Base-by-base conservation (phyloP, 1,140 invertebrate genomes). In the Drusus annulatus region DNA sequence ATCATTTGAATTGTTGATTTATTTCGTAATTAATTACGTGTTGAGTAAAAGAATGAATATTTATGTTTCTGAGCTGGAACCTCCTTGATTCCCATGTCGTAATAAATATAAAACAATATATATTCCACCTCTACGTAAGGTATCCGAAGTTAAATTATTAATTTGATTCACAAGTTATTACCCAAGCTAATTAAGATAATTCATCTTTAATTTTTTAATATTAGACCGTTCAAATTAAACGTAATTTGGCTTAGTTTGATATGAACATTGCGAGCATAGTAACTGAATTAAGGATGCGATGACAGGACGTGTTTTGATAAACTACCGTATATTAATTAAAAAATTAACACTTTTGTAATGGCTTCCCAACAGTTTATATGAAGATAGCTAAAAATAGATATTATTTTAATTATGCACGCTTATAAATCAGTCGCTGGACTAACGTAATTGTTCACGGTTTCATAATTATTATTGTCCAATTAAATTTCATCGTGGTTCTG, bases 251-350 rank as follows among this genome's bases (percentile, higher is more conserved):
- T n/a, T 7, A 65, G 8, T 65, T 65, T 31, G 25, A 2, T 65
- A 10, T 28, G 25, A 28, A 25, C 62, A 7, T 13, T 63, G 15
- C 1, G 15, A 63, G 10, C 25, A 21, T 3, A 17, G 36, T 45
- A 45, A 69, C 36, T 23, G 36, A 69, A 50, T 69, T 50, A 69
- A 50, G 65, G 65, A 50, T 45, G 65, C 65, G 65, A 69, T 69
- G 65, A 69, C 65, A 69, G 45, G 65, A 69, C 45, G 31, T 69
- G 23, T 28, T n/a, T 25, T 65, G 23, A 25, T 50, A 69, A 69
- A 50, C 25, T 56, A 17, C 60, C 51, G 65, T 69, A 69, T 69
- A 69, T 69, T 45, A 69, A 69, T 69, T 69, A 69, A 69, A 69
- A 69, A 69, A 69, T 69, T 69, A 69, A 69, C 65, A 51, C 65